Conservation (phyloP, 2,888 invertebrate species). For the Empis stercorea region DNA sequence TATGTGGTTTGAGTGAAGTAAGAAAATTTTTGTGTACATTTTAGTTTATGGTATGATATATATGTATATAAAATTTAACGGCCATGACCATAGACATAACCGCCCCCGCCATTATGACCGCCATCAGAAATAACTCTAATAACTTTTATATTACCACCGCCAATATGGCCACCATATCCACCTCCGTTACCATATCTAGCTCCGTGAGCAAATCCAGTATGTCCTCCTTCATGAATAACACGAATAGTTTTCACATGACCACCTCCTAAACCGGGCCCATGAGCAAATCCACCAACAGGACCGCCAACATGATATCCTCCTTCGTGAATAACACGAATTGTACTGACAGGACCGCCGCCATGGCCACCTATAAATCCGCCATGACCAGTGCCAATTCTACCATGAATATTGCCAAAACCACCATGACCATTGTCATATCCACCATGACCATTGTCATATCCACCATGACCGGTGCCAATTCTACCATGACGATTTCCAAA, state of each 20-base stretch:
- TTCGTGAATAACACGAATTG: background rate
- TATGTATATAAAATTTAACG: too few relatives aligned
- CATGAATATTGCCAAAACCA: background rate
- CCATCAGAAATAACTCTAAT: background rate
- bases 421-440: background rate
- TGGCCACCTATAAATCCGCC: too few relatives aligned
- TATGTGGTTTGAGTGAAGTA: too few relatives aligned
- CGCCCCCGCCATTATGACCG: background rate
- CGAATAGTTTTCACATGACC: background rate
- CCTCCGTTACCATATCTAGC: too few relatives aligned
- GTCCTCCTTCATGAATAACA: background rate
- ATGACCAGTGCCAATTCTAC: background rate
- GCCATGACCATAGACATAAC: background rate
- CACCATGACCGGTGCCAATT: background rate
- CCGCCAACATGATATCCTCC: background rate
- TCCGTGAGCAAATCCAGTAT: background rate
- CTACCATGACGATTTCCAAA: background rate
- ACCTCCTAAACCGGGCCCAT: background rate
- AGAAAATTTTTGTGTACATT: too few relatives aligned
- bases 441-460: too few relatives aligned
- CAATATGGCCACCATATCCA: background rate
- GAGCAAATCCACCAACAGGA: background rate
- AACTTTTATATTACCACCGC: background rate
- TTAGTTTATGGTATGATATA: too few relatives aligned
- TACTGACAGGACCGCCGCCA: background rate